These are phyloP conservation scores for Drosophila paulistorum DNA, from an alignment of 1,140 invertebrate species.

Conservation along the genomic window DNA sequence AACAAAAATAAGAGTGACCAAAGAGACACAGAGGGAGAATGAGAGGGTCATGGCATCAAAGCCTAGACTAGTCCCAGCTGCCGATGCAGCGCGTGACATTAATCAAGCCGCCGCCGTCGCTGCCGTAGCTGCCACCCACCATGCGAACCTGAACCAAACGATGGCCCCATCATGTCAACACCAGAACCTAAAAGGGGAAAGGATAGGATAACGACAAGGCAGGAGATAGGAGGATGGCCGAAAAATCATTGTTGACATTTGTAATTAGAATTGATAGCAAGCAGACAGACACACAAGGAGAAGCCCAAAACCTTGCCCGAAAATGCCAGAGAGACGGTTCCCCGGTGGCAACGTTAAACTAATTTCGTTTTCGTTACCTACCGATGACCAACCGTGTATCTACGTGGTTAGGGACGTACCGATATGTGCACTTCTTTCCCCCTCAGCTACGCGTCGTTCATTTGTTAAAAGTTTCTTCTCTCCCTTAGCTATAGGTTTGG, in stretches of 20 bases:
- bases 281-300: conserved; percentile 32
- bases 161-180: conserved; percentile 35
- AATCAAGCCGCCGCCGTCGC: conserved; percentile 59
- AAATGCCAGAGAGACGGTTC: neutral
- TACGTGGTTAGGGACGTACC: neutral
- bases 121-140: conserved; percentile 24
- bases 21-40: neutral
- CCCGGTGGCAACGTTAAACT: conserved; percentile 60
- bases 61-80: conserved; percentile 45
- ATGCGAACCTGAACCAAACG: neutral
- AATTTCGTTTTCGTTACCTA: conserved; percentile 62
- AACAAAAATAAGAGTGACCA: conserved; percentile 1
- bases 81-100: conserved; percentile 67
- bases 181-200: conserved; percentile 27
- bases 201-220: neutral
- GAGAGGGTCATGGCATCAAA: conserved; percentile 22
- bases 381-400: neutral
- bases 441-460: conserved; percentile 57
- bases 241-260: conserved; percentile 81
- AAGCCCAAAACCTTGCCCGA: conserved; percentile 3
- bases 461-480: conserved; percentile 55
- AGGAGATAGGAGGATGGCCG: conserved; percentile 51
- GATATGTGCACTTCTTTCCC: conserved; percentile 49
- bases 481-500: neutral
- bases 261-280: conserved; percentile 79